Evolutionary conservation across 2,888 invertebrate genomes (phyloP).

Genomic region (Ditula angustiorana): DNA sequence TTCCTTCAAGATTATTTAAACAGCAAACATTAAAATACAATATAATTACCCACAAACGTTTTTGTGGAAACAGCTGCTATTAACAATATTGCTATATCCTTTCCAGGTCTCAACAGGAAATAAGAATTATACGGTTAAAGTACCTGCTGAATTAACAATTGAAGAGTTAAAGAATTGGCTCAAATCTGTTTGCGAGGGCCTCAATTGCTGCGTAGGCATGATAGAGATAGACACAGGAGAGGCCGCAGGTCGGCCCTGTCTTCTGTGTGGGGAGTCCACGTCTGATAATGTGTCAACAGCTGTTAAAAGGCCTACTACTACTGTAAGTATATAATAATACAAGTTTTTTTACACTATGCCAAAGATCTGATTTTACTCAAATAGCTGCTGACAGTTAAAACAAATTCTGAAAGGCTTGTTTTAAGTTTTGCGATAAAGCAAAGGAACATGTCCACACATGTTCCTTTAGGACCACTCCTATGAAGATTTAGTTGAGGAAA

Average conservation of each 20-base stretch:
- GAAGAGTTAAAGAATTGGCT: slow-evolving; percentile 83
- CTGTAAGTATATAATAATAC: too few relatives aligned
- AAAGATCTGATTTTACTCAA: too few relatives aligned
- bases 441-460: too few relatives aligned
- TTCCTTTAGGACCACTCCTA: too few relatives aligned
- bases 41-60: too few relatives aligned
- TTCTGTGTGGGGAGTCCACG: slow-evolving; percentile 75
- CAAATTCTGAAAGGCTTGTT: too few relatives aligned
- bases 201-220: slow-evolving; percentile 85
- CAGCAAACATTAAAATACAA: too few relatives aligned
- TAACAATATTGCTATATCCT: not conserved
- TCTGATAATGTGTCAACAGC: slow-evolving; percentile 66
- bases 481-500: too few relatives aligned
- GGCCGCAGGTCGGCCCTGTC: slow-evolving; percentile 73
- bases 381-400: too few relatives aligned
- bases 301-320: slow-evolving; percentile 65
- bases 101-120: slow-evolving; percentile 71
- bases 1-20: not conserved
- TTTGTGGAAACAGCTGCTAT: not conserved
- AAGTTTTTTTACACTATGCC: too few relatives aligned
- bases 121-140: slow-evolving; percentile 84
- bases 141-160: slow-evolving; percentile 77
- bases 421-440: too few relatives aligned
- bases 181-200: slow-evolving; percentile 76
- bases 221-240: slow-evolving; percentile 81